These are phyloP conservation scores for Rhimphoctona megacephalus DNA, from an alignment of 2,888 invertebrate species.

Conservation along the genomic window DNA sequence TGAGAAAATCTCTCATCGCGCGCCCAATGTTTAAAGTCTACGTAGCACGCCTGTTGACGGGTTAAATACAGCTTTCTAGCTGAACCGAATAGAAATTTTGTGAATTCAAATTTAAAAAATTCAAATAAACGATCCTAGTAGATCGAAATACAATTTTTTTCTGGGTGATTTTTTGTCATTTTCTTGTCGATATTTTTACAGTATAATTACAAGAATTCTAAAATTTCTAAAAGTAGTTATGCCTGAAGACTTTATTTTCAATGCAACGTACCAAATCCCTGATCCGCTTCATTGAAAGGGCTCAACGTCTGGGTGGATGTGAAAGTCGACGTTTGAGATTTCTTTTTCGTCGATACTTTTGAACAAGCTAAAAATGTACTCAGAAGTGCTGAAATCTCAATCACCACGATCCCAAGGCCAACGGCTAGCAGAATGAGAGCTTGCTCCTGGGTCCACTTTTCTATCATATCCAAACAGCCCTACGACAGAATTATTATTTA, in stretches of 20 bases:
- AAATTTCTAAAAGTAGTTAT: not conserved
- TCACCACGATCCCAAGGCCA: slow-evolving; percentile 89
- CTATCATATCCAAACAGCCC: slow-evolving; percentile 90
- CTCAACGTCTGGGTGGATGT: slow-evolving; percentile 82
- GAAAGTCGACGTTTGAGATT: slow-evolving; percentile 82
- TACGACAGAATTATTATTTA: slow-evolving; percentile 77
- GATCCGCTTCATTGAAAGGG: slow-evolving; percentile 80
- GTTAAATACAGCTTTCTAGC: too few relatives aligned
- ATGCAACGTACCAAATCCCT: slow-evolving; percentile 55
- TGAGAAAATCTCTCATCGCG: too few relatives aligned
- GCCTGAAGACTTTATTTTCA: not conserved
- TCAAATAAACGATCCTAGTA: too few relatives aligned
- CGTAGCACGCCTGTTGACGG: too few relatives aligned
- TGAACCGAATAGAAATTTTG: too few relatives aligned
- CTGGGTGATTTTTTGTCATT: too few relatives aligned
- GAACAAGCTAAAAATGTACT: slow-evolving; percentile 91
- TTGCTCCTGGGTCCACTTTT: slow-evolving; percentile 92
- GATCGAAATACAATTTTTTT: too few relatives aligned
- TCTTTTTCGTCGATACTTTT: slow-evolving; percentile 86
- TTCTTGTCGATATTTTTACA: too few relatives aligned
- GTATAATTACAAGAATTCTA: too few relatives aligned
- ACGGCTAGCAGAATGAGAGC: slow-evolving; percentile 89
- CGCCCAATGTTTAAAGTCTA: too few relatives aligned
- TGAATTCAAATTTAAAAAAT: too few relatives aligned
- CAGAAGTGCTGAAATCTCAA: slow-evolving; percentile 90